These are phyloP conservation scores for Sphaerodactylus townsendi DNA, from an alignment of 2,113 vertebrate species.

Conservation along the genomic window DNA sequence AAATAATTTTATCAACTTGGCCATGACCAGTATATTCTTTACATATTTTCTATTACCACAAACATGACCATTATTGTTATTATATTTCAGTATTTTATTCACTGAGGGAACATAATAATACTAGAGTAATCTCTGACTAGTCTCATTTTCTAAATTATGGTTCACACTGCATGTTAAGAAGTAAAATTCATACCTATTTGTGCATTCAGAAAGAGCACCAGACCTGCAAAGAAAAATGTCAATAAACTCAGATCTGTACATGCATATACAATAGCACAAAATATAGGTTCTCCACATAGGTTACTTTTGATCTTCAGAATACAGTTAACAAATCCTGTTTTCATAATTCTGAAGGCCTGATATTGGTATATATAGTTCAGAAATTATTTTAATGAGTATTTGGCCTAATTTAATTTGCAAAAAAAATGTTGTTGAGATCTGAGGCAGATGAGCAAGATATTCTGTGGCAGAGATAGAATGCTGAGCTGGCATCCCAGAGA, in stretches of 20 bases:
- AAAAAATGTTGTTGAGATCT: background rate
- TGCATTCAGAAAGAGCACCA: conserved; percentile 53
- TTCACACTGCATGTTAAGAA: no score
- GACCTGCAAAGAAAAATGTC: conserved; percentile 27
- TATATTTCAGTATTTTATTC: no score
- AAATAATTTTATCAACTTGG: background rate
- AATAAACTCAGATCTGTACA: background rate
- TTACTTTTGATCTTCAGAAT: no score
- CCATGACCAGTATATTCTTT: background rate
- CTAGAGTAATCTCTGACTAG: background rate
- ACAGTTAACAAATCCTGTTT: background rate
- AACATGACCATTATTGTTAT: no score
- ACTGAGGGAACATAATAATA: background rate
- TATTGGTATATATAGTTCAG: background rate
- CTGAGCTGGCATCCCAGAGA: no score
- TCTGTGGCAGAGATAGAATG: no score
- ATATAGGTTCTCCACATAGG: background rate
- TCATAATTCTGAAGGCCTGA: background rate
- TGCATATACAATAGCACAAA: background rate
- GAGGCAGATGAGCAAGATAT: no score
- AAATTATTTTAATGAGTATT: background rate
- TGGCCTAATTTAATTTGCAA: background rate
- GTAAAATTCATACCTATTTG: conserved; percentile 45
- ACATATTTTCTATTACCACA: no score
- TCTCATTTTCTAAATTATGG: no score